Conservation (phyloP, 1,140 invertebrate genomes). For the Chironomus tepperi region DNA sequence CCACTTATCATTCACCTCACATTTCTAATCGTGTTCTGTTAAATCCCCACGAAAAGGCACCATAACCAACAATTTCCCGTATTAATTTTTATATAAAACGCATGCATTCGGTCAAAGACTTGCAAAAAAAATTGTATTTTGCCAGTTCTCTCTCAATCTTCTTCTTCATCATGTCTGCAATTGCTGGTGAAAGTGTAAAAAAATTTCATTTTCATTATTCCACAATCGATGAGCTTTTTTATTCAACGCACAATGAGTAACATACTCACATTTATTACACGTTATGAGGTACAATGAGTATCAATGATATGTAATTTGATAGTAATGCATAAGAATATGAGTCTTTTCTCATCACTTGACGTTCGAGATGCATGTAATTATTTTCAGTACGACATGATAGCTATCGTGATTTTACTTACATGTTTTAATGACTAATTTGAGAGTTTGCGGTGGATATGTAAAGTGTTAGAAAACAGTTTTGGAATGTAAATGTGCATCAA, state of each 20-base stretch:
- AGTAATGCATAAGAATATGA: not conserved
- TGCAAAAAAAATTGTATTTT: not conserved
- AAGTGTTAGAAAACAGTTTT: too few relatives aligned
- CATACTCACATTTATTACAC: not conserved
- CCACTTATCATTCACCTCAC: too few relatives aligned
- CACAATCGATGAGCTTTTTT: constrained; percentile 3
- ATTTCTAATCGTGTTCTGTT: too few relatives aligned
- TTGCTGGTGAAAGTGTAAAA: constrained; percentile 12
- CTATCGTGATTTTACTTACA: too few relatives aligned
- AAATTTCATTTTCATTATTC: not conserved
- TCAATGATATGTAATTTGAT: not conserved
- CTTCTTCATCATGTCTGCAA: not conserved
- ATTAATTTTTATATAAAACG: too few relatives aligned
- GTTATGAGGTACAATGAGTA: not conserved
- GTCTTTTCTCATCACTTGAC: not conserved
- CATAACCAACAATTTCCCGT: too few relatives aligned
- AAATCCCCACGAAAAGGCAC: too few relatives aligned
- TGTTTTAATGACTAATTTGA: not conserved
- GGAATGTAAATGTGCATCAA: too few relatives aligned
- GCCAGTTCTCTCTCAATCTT: not conserved
- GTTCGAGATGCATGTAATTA: not conserved
- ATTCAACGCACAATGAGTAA: not conserved
- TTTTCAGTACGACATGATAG: not conserved
- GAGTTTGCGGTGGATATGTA: too few relatives aligned
- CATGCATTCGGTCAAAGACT: too few relatives aligned